Conservation (phyloP, 1,140 invertebrate genomes). For the Helicorthomorpha holstii region DNA sequence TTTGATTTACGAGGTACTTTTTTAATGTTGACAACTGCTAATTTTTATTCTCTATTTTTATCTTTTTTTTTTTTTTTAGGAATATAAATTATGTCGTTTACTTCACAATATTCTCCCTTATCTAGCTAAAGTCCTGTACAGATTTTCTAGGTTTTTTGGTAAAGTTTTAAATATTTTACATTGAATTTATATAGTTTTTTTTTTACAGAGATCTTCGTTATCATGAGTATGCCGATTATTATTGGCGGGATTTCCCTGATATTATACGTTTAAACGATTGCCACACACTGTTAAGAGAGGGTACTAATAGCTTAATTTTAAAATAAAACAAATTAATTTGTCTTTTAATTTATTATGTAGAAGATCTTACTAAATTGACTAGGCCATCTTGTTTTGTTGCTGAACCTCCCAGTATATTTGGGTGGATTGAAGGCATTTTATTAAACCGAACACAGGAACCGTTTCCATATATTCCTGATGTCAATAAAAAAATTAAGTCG, state of each 20-base stretch:
- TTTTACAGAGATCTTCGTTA: conserved; percentile 45
- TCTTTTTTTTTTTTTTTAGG: conserved; percentile 1
- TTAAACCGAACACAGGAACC: conserved; percentile 26
- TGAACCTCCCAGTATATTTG: conserved; percentile 46
- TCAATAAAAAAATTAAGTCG: conserved; percentile 50
- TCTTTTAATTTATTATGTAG: conserved; percentile 12
- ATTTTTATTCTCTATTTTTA: conserved; percentile 42
- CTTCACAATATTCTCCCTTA: neutral
- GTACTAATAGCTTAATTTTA: neutral
- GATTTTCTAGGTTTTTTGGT: neutral
- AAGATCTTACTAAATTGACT: conserved; percentile 38
- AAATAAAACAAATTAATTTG: conserved; percentile 1
- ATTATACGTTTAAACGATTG: conserved; percentile 15
- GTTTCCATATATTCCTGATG: conserved; percentile 45
- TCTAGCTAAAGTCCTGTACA: neutral
- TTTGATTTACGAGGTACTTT: conserved; percentile 9
- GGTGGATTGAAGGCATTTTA: conserved; percentile 44
- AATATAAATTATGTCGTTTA: conserved; percentile 8
- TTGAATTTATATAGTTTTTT: neutral
- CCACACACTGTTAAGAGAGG: neutral
- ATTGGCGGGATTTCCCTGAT: conserved; percentile 67
- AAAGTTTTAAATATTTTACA: neutral
- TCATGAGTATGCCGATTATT: conserved; percentile 53
- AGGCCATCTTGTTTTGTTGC: conserved; percentile 40
- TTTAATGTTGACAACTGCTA: no score